Evolutionary conservation across 2,888 invertebrate genomes (phyloP).

Genomic region (Acrocyrtus sp.): DNA sequence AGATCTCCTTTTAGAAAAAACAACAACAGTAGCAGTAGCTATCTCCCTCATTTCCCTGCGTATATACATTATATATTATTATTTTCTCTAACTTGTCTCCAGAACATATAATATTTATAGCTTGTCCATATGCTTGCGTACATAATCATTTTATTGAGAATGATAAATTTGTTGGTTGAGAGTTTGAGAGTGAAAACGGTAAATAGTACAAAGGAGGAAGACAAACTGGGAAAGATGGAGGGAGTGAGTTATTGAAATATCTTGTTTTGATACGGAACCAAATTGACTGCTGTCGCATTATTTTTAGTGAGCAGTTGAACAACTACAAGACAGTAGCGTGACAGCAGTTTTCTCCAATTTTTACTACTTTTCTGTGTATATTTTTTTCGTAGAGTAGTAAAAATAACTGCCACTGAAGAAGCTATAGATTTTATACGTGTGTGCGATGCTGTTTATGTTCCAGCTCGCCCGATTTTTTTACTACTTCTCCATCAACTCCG

Average conservation of each 20-base stretch:
- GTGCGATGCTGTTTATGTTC: no score
- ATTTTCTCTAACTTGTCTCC: no score
- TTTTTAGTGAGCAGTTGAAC: conserved; percentile 1
- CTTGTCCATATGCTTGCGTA: conserved; percentile 17
- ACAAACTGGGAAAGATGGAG: not conserved
- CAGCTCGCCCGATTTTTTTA: no score
- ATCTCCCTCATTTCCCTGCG: no score
- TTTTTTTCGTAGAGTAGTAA: no score
- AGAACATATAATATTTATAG: conserved; percentile 18
- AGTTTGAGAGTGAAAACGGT: not conserved
- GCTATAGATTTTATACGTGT: no score
- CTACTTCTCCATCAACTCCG: no score
- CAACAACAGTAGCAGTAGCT: no score
- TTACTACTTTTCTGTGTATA: no score
- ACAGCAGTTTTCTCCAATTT: not conserved
- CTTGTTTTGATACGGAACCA: conserved; percentile 15
- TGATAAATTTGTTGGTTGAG: conserved; percentile 12
- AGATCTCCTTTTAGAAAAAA: not conserved
- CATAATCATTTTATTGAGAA: conserved; percentile 13
- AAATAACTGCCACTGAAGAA: no score
- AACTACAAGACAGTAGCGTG: not conserved
- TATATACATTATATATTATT: no score
- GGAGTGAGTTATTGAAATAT: conserved; percentile 8
- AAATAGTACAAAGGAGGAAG: not conserved
- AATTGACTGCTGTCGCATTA: conserved; percentile 29